Base-by-base conservation (phyloP, 2,113 vertebrate species). In the Microcebus griseorufus region DNA sequence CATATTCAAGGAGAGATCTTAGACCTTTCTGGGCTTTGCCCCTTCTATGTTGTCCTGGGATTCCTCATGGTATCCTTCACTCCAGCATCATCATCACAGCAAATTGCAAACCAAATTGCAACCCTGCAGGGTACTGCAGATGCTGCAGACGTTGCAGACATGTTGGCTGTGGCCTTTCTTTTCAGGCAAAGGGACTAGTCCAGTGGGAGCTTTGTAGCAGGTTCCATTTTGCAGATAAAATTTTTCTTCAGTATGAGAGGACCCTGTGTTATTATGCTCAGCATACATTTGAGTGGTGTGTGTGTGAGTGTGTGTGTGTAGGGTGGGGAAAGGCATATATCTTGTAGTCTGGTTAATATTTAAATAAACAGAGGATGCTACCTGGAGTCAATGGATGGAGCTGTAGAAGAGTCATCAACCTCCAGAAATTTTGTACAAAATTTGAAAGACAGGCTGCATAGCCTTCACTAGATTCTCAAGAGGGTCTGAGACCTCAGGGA, bases 161-260 rank as follows among this genome's bases (percentile, higher is more conserved):
- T 12, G 2, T 11, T 39, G 32, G 14, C 14, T 27, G 37, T 16
- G 22, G 32, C 18, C 37, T 85, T 93, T 69, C 27, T 88, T n/a
- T 67, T 48, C 65, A 34, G 23, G 73, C 23, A 53, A 39, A 76
- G 20, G 23, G 8, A 73, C 42, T 27, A 0, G 34, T 51, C n/a
- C 10, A 0, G 53, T 39, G 29, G 70, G 27, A 60, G 45, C 60
- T 89, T 87, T 13, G 14, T 9, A 51, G 27, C 25, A 73, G 75
- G 7, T 25, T 20, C 37, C 58, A 58, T 58, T 70, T 37, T 64
- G 34, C 58, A 92, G 73, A 72, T 90, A 80, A 58, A 88, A 70
- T 39, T 83, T 20, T 34, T 93, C 90, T 86, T 90, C 42, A 37
- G 42, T 86, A 81, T 83, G 67, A 90, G 37, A 72, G 34, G 22